Percentiles rank a stretch among this genome's conserved stretches.
phyloP scores from a whole-genome alignment of 2,888 invertebrate species.

The Oxystoma pomonae region DNA sequence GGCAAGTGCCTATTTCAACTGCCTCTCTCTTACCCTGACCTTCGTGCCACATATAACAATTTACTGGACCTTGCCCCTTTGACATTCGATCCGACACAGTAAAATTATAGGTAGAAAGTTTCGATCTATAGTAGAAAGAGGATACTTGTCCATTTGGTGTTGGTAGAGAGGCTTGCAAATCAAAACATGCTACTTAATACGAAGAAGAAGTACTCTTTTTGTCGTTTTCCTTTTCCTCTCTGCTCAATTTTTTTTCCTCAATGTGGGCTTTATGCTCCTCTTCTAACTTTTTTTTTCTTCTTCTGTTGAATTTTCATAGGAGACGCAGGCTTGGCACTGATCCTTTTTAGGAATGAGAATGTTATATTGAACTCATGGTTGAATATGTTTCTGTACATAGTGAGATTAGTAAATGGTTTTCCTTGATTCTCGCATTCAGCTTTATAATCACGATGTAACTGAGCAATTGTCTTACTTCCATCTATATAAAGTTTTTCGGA shows the following conservation, averaged over 20 bases:
- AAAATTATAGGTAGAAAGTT: constrained; percentile 27
- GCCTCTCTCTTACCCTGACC: constrained; percentile 26
- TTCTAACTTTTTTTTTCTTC: constrained; percentile 5
- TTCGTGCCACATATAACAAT: constrained; percentile 36
- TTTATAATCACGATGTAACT: not conserved
- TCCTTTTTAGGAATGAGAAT: constrained; percentile 5
- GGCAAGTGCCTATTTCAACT: constrained; percentile 26
- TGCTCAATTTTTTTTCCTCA: constrained; percentile 2
- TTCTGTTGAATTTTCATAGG: constrained; percentile 1
- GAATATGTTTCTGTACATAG: constrained; percentile 4
- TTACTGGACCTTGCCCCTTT: constrained; percentile 10
- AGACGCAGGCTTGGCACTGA: constrained; percentile 1
- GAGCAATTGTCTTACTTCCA: not conserved
- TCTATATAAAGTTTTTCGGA: constrained; percentile 11
- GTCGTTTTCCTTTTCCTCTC: constrained; percentile 6
- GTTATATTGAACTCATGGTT: constrained; percentile 10
- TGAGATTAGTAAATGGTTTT: not conserved
- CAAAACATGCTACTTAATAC: constrained; percentile 7
- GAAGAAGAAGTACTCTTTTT: constrained; percentile 1
- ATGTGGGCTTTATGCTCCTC: constrained; percentile 1
- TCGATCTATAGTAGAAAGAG: constrained; percentile 30
- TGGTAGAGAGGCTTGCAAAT: constrained; percentile 1
- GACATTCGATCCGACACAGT: constrained; percentile 27
- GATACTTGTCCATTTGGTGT: constrained; percentile 8
- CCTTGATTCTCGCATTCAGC: not conserved